Evolutionary conservation across 2,113 vertebrate species (phyloP).

Genomic region (Aramus guarauna): DNA sequence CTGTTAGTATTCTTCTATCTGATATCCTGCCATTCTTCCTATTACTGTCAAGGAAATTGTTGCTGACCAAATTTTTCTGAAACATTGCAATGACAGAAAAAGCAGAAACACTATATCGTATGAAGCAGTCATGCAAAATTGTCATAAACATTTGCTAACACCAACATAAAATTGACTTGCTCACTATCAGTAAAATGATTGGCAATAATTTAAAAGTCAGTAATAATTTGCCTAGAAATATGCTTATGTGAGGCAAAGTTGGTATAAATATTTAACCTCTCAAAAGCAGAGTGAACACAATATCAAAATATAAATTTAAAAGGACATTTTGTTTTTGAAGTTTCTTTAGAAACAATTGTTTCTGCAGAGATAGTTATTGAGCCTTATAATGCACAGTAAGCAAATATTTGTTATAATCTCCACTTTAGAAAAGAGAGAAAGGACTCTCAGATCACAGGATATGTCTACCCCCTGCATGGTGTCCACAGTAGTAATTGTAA

Average conservation of each 20-base stretch:
- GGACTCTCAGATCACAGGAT: neutral
- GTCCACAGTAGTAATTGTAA: neutral
- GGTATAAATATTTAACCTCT: neutral
- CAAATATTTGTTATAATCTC: neutral
- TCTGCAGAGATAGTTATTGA: neutral
- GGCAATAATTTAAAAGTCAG: neutral
- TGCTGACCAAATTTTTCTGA: neutral
- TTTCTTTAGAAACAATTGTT: neutral
- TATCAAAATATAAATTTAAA: neutral
- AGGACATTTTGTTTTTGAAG: neutral
- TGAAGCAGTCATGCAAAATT: neutral
- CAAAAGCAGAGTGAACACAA: neutral
- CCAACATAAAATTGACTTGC: rapidly evolving
- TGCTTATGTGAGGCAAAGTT: neutral
- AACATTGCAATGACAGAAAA: neutral
- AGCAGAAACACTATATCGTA: neutral
- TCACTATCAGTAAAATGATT: neutral
- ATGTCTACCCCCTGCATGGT: neutral
- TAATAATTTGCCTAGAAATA: neutral
- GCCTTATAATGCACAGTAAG: neutral
- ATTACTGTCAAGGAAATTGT: neutral
- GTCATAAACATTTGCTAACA: neutral
- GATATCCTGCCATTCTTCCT: neutral
- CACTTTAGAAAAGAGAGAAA: neutral
- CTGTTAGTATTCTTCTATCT: neutral